Evolutionary conservation across 2,113 vertebrate genomes (phyloP).

Genomic region (Pseudorasbora parva): DNA sequence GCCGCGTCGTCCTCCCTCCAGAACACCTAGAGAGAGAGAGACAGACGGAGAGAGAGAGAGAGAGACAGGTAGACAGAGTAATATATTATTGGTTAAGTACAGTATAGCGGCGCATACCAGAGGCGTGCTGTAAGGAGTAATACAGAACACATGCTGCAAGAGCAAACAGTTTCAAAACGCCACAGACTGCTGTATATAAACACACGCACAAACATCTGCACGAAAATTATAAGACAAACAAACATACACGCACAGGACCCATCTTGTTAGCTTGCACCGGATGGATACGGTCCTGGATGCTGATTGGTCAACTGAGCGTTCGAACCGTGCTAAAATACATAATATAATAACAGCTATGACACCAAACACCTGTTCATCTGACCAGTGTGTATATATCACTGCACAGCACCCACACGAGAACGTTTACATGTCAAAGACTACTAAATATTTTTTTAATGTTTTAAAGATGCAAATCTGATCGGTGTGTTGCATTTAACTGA

Average conservation of each 20-base stretch:
- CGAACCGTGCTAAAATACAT: not conserved
- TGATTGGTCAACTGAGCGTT: not conserved
- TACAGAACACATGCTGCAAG: conserved; percentile 57
- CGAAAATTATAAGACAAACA: conserved; percentile 33
- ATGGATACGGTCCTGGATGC: not conserved
- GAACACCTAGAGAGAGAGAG: conserved; percentile 51
- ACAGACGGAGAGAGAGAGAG: conserved; percentile 4
- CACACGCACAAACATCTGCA: conserved; percentile 48
- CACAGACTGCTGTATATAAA: conserved; percentile 15
- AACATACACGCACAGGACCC: conserved; percentile 11
- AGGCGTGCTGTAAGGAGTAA: conserved; percentile 59
- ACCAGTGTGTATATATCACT: not conserved
- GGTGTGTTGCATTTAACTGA: not conserved
- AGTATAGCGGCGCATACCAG: conserved; percentile 57
- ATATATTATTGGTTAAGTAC: conserved; percentile 57
- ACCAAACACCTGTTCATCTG: conserved; percentile 28
- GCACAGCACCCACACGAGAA: not conserved
- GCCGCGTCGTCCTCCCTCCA: conserved; percentile 57
- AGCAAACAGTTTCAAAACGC: conserved; percentile 6
- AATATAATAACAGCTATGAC: not conserved
- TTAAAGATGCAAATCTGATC: conserved; percentile 14
- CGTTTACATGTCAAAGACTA: not conserved
- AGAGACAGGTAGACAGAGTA: conserved; percentile 28
- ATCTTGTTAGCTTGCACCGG: not conserved
- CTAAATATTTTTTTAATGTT: not conserved